phyloP scores from a whole-genome alignment of 2,113 vertebrate species.

The Elephas maximus region DNA sequence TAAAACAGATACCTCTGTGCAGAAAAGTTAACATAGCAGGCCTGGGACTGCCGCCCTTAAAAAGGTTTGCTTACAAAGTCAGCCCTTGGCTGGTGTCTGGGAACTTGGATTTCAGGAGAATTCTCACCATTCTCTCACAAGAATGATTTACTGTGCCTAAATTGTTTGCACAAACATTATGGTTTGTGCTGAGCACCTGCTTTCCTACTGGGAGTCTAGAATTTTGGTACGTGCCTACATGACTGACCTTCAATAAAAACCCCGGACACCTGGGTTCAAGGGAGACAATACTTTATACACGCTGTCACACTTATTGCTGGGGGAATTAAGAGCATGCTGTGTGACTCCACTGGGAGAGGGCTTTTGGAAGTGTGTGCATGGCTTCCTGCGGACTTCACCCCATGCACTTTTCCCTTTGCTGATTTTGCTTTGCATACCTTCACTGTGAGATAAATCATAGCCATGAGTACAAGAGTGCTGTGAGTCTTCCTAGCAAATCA shows the following conservation, averaged over 20 bases:
- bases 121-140: not conserved
- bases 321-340: too few relatives aligned
- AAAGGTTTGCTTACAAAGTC: not conserved
- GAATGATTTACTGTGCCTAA: not conserved
- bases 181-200: not conserved
- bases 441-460: not conserved
- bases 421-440: not conserved
- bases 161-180: not conserved
- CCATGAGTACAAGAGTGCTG: not conserved
- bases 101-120: not conserved
- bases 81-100: not conserved
- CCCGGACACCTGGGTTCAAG: not conserved
- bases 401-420: not conserved
- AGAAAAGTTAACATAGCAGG: not conserved
- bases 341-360: rapidly evolving
- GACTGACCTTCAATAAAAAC: not conserved
- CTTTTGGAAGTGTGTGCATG: not conserved
- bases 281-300: not conserved
- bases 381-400: rapidly evolving
- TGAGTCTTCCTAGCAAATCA: not conserved
- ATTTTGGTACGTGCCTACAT: not conserved
- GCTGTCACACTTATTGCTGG: rapidly evolving
- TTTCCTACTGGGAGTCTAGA: not conserved
- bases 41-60: not conserved
- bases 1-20: not conserved